Conservation (phyloP, 2,888 invertebrate species). For the Drosophila melanosoma region DNA sequence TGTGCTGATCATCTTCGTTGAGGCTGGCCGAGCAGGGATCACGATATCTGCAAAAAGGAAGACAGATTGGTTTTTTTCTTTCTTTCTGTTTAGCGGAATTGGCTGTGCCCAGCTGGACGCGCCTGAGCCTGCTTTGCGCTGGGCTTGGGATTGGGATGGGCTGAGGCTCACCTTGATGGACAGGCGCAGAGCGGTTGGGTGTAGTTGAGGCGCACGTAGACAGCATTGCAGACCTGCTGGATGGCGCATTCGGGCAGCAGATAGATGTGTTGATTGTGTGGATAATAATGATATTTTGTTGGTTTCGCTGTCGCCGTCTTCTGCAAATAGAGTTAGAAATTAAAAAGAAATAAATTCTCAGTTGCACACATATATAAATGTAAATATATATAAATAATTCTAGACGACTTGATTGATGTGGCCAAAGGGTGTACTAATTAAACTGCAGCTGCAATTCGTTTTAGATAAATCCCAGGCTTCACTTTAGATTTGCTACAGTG, state of each 20-base stretch:
- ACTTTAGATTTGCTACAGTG: slow-evolving; percentile 20
- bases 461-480: slow-evolving; percentile 2
- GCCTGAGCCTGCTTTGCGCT: slow-evolving; percentile 2
- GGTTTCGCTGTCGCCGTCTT: slow-evolving; percentile 92
- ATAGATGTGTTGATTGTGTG: slow-evolving; percentile 96
- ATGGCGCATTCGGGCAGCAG: slow-evolving; percentile 96
- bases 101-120: slow-evolving; percentile 27
- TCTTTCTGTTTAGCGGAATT: slow-evolving; percentile 5
- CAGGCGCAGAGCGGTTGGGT: slow-evolving; percentile 97
- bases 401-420: slow-evolving; percentile 4
- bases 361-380: not conserved
- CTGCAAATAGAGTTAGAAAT: slow-evolving; percentile 84
- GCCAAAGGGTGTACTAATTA: slow-evolving; percentile 22
- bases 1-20: slow-evolving; percentile 95
- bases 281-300: slow-evolving; percentile 97
- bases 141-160: not conserved
- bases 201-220: slow-evolving; percentile 95
- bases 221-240: slow-evolving; percentile 97
- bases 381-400: not conserved
- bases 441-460: slow-evolving; percentile 20
- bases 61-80: slow-evolving; percentile 54
- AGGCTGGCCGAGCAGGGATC: slow-evolving; percentile 96
- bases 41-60: slow-evolving; percentile 86
- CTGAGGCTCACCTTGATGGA: slow-evolving; percentile 88
- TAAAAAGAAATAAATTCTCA: not conserved